Evolutionary conservation across 1,140 invertebrate genomes (phyloP), one percentile per base, ranked within the genome.

Genomic region (Thaumatotibia leucotreta): DNA sequence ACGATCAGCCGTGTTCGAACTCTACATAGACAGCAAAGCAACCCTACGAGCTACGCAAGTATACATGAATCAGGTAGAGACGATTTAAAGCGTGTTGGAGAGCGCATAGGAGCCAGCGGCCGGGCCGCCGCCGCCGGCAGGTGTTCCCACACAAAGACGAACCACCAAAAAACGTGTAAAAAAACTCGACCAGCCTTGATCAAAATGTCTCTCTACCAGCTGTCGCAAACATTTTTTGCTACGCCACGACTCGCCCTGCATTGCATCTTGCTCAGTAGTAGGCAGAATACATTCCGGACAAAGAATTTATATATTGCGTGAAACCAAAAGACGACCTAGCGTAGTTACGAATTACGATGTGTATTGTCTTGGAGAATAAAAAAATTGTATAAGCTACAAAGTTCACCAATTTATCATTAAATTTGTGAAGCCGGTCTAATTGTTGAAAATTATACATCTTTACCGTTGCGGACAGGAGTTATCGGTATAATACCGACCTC

Each of bases 151-250:
- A 86, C 80, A 84, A 87, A 80, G 80, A 82, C 75, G 66, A 66
- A 74, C 69, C 75, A 77, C 77, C 75, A 87, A 86, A 82, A 82
- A 71, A 65, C 65, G 64, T 72, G 71, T 70, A 76, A 75, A 76
- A 81, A 75, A 67, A 29, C 64, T 33, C 58, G 58, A 65, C 22
- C 68, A 78, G 69, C 73, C 73, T 70, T 75, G 74, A 66, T 76
- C 79, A 81, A 80, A 85, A 86, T 86, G 84, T 86, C 83, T 78
- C 74, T 78, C 74, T 76, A 81, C 74, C 86, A 88, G 81, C 86
- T 88, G 86, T 83, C 82, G 72, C 75, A 74, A 31, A 27, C 52
- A 58, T 58, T 58, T 58, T 58, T 58, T 58, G 52, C 52, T 58
- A 31, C 24, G 52, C 23, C 24, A 14, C 52, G 2, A 14, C 27